phyloP scores from a whole-genome alignment of 2,888 invertebrate species.

The Brenthis daphne region DNA sequence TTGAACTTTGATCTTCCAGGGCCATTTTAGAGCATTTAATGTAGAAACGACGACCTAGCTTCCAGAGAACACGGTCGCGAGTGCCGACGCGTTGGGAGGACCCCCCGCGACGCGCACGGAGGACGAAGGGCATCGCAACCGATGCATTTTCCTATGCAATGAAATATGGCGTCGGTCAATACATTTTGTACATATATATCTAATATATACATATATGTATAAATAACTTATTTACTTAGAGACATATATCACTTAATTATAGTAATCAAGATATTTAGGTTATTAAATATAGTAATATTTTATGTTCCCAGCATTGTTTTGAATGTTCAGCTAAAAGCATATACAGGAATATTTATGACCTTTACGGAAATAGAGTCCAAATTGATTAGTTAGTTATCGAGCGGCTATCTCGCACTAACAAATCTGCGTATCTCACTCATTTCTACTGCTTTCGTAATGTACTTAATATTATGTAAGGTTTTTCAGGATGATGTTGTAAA shows the following conservation, averaged over 20 bases:
- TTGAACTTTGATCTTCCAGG: conserved; percentile 10
- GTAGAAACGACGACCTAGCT: conserved; percentile 4
- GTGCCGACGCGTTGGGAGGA: conserved; percentile 12
- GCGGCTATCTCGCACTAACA: too few relatives aligned
- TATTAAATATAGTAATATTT: too few relatives aligned
- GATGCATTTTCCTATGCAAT: conserved; percentile 21
- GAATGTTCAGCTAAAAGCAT: too few relatives aligned
- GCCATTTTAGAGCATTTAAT: conserved; percentile 12
- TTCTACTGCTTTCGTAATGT: too few relatives aligned
- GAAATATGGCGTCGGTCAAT: conserved; percentile 24
- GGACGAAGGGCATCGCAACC: conserved; percentile 13
- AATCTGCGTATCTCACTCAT: too few relatives aligned
- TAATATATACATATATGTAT: neutral
- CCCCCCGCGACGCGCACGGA: conserved; percentile 13
- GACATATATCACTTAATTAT: too few relatives aligned
- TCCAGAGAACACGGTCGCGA: conserved; percentile 13
- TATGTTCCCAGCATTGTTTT: too few relatives aligned
- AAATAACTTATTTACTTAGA: neutral
- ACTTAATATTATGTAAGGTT: neutral
- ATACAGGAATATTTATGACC: too few relatives aligned
- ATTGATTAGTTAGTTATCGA: too few relatives aligned
- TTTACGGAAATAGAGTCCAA: too few relatives aligned
- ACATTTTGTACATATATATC: conserved; percentile 13
- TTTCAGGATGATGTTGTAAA: too few relatives aligned
- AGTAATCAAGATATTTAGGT: too few relatives aligned